phyloP scores from a whole-genome alignment of 2,888 invertebrate genomes.

The Pheosia gnoma region DNA sequence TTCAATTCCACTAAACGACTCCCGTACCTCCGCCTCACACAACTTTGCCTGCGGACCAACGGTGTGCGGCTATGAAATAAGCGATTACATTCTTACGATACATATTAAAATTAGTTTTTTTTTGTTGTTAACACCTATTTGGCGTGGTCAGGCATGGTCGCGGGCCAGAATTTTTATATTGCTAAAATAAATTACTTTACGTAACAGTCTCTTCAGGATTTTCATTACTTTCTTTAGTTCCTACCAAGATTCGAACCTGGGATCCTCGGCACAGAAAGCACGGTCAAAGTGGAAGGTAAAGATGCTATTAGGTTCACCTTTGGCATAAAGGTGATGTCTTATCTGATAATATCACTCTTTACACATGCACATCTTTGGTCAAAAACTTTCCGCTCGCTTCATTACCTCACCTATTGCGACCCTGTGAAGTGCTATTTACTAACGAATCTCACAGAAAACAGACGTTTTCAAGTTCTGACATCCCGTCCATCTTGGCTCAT shows the following conservation, averaged over 20 bases:
- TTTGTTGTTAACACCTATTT: background rate
- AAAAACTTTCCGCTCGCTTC: background rate
- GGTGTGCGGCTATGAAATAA: constrained; percentile 4
- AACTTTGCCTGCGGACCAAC: constrained; percentile 22
- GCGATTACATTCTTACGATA: background rate
- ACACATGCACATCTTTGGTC: too few relatives aligned
- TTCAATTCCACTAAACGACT: constrained; percentile 40
- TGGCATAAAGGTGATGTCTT: too few relatives aligned
- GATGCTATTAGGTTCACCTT: too few relatives aligned
- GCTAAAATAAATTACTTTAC: too few relatives aligned
- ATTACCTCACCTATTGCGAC: background rate
- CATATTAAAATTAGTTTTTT: background rate
- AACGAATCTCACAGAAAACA: constrained; percentile 28
- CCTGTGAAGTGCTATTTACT: constrained; percentile 23
- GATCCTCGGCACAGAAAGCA: too few relatives aligned
- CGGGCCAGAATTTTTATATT: too few relatives aligned
- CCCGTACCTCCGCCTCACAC: constrained; percentile 22
- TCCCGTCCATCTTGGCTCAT: constrained; percentile 39
- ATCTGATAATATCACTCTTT: too few relatives aligned
- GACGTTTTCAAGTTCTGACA: constrained; percentile 35
- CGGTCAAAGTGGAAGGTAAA: too few relatives aligned
- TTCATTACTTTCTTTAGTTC: too few relatives aligned
- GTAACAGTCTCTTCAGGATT: too few relatives aligned
- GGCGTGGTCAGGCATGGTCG: background rate
- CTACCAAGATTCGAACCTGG: too few relatives aligned